These are phyloP conservation scores for Rhea pennata DNA, from an alignment of 2,113 vertebrate genomes.

Conservation along the genomic window DNA sequence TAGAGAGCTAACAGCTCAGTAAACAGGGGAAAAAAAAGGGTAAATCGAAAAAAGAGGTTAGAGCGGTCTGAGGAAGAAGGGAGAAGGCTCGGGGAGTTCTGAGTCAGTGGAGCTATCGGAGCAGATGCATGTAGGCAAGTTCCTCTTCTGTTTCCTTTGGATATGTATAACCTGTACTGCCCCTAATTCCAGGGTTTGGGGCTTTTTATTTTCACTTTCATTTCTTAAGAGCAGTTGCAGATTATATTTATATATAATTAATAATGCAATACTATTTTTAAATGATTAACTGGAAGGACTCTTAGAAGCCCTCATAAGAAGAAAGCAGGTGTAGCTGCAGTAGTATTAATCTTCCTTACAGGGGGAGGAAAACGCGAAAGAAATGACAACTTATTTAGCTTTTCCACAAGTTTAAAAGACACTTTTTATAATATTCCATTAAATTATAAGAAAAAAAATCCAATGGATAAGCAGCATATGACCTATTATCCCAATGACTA, in stretches of 20 bases:
- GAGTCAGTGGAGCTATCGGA: not conserved
- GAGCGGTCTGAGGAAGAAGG: not conserved
- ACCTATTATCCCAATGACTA: not conserved
- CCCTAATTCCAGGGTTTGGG: fast-evolving
- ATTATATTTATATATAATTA: not conserved
- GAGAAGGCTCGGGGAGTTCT: not conserved
- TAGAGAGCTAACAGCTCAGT: not conserved
- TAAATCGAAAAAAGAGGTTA: not conserved
- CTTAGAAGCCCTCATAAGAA: not conserved
- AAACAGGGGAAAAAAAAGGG: not conserved
- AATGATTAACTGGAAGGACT: not conserved
- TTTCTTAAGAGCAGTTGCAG: not conserved
- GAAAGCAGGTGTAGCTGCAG: not conserved
- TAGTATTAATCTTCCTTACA: not conserved
- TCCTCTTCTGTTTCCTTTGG: not conserved
- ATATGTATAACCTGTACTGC: not conserved
- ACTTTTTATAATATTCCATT: not conserved
- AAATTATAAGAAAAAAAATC: not conserved
- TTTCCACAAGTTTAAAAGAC: not conserved
- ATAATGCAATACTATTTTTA: not conserved
- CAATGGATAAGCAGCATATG: not conserved
- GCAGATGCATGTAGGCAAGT: not conserved
- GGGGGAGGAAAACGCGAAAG: not conserved
- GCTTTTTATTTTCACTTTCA: not conserved
- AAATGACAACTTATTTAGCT: not conserved